Conservation (phyloP, 2,888 invertebrate species). For the Spatulosminthurus flaviceps region DNA sequence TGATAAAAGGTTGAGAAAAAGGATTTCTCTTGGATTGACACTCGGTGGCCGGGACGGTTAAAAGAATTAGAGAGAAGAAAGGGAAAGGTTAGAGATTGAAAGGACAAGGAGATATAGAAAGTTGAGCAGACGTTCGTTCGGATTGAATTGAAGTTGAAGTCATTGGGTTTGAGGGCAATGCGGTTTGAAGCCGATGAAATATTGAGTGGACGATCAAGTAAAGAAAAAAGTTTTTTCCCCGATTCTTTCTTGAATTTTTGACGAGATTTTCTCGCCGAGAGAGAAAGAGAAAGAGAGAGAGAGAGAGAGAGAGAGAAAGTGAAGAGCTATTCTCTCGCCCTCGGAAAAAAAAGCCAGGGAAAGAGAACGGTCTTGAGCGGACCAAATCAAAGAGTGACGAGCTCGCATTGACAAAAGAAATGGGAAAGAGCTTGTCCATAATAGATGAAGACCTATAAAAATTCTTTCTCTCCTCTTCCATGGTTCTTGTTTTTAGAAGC, state of each 20-base stretch:
- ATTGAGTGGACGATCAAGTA: constrained; percentile 64
- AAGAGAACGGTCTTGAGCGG: constrained; percentile 41
- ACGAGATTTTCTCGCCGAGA: constrained; percentile 60
- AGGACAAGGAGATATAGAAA: constrained; percentile 13
- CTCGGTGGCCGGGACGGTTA: not conserved
- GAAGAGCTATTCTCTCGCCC: constrained; percentile 8
- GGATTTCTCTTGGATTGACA: not conserved
- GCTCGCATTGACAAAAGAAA: constrained; percentile 64
- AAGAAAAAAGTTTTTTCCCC: constrained; percentile 59
- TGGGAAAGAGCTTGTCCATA: constrained; percentile 62
- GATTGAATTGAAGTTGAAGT: constrained; percentile 48
- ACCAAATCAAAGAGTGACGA: constrained; percentile 65
- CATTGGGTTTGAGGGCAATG: constrained; percentile 61
- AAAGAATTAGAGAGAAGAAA: constrained; percentile 10
- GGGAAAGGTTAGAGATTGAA: constrained; percentile 38
- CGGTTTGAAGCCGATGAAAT: constrained; percentile 64
- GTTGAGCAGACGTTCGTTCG: constrained; percentile 25
- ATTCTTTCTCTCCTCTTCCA: constrained; percentile 34
- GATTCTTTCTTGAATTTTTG: constrained; percentile 63
- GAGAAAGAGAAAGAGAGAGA: constrained; percentile 50
- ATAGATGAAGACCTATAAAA: constrained; percentile 58
- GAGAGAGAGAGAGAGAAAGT: constrained; percentile 54
- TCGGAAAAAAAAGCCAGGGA: constrained; percentile 40
- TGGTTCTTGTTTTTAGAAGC: constrained; percentile 21
- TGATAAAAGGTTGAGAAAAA: not conserved